Conservation (phyloP, 2,113 vertebrate species). For the Bujurquina vittata region DNA sequence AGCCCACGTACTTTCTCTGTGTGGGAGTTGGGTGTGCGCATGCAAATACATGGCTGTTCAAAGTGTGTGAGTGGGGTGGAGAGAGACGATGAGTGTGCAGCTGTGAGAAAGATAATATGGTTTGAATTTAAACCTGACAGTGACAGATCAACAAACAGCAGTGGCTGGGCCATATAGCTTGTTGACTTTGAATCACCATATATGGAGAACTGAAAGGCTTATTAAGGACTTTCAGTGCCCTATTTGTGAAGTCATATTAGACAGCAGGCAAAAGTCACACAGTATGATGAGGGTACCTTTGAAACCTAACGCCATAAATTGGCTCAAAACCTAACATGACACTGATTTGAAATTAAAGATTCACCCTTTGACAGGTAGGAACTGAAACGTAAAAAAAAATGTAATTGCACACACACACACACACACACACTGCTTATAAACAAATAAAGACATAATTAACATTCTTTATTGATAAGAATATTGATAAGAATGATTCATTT, state of each 20-base stretch:
- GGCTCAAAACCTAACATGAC: not conserved
- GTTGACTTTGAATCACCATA: not conserved
- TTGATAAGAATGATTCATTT: too few relatives aligned
- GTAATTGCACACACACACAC: too few relatives aligned
- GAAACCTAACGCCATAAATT: not conserved
- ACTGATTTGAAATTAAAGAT: not conserved
- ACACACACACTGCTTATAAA: too few relatives aligned
- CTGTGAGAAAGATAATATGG: constrained; percentile 6
- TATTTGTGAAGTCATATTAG: not conserved
- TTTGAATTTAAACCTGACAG: constrained; percentile 6
- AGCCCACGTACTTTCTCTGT: constrained; percentile 17
- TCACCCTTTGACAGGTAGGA: not conserved
- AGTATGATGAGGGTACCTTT: too few relatives aligned
- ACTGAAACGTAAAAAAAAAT: too few relatives aligned
- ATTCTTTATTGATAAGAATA: too few relatives aligned
- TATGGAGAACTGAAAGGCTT: not conserved
- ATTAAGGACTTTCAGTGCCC: not conserved
- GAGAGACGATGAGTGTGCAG: constrained; percentile 16
- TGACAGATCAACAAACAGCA: not conserved
- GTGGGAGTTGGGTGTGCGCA: constrained; percentile 10
- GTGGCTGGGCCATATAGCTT: not conserved
- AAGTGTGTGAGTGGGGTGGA: constrained; percentile 8
- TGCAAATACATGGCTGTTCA: constrained; percentile 1
- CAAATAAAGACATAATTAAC: too few relatives aligned
- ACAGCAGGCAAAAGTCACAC: not conserved